Conservation (phyloP, 37 sponge, comb jelly and placozoan species). For the Trichoplax adhaerens region DNA sequence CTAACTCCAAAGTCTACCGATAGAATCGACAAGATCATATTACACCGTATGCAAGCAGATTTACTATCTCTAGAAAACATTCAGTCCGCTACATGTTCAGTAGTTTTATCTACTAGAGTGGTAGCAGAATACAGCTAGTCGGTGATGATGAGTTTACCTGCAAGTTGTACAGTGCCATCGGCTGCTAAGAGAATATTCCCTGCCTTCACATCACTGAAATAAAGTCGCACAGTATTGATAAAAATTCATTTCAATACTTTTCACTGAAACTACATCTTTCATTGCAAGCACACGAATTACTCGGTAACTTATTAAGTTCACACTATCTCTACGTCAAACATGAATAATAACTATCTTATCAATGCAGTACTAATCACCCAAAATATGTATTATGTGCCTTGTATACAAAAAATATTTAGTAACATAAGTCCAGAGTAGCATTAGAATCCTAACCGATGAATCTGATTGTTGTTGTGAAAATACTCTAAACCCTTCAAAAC, state of each 20-base stretch:
- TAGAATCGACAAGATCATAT: too few species aligned
- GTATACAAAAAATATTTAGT: too few species aligned
- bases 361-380: not conserved
- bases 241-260: too few species aligned
- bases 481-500: slow-evolving; percentile 79
- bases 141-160: slow-evolving; percentile 27
- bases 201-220: slow-evolving; percentile 73
- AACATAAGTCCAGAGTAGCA: not conserved
- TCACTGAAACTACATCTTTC: too few species aligned
- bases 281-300: too few species aligned
- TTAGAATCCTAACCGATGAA: slow-evolving; percentile 46
- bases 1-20: slow-evolving; percentile 84
- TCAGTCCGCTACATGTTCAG: too few species aligned
- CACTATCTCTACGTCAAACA: slow-evolving; percentile 1
- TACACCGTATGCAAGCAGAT: too few species aligned
- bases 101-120: too few species aligned
- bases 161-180: slow-evolving; percentile 66
- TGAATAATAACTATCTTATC: not conserved
- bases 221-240: too few species aligned
- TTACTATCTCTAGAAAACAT: too few species aligned
- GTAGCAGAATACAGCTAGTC: too few species aligned
- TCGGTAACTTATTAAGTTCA: not conserved
- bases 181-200: slow-evolving; percentile 86
- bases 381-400: not conserved
- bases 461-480: slow-evolving; percentile 59